Evolutionary conservation across 2,888 invertebrate species (phyloP).

Genomic region (Drosophila eohydei): DNA sequence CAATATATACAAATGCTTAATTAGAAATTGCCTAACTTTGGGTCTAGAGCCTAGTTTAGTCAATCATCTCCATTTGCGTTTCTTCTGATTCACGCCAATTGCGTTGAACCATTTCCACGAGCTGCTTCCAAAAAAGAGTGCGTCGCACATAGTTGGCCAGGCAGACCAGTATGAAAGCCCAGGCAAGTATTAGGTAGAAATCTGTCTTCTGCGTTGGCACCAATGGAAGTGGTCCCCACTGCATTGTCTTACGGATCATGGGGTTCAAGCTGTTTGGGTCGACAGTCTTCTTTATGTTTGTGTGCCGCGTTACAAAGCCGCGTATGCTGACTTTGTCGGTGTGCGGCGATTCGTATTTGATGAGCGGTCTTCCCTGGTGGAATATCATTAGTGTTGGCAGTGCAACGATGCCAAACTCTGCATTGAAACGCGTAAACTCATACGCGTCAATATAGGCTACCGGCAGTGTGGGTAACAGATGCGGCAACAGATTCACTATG

Average conservation of each 20-base stretch:
- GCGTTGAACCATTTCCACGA: constrained; percentile 93
- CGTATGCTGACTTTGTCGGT: constrained; percentile 93
- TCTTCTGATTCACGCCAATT: constrained; percentile 93
- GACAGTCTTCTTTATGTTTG: constrained; percentile 87
- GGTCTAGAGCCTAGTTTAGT: constrained; percentile 28
- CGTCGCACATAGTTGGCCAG: constrained; percentile 91
- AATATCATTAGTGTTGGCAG: constrained; percentile 95
- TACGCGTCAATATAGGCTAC: constrained; percentile 96
- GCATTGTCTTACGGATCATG: constrained; percentile 83
- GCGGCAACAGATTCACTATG: constrained; percentile 94
- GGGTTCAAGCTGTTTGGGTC: constrained; percentile 74
- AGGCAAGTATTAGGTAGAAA: constrained; percentile 92
- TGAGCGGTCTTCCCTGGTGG: constrained; percentile 91
- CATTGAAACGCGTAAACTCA: constrained; percentile 92
- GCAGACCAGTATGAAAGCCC: constrained; percentile 93
- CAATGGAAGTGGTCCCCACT: constrained; percentile 89
- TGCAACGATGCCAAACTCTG: constrained; percentile 95
- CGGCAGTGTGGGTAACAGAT: constrained; percentile 94
- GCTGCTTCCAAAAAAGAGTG: constrained; percentile 91
- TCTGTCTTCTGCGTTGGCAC: constrained; percentile 92
- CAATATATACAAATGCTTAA: constrained; percentile 24
- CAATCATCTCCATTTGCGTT: constrained; percentile 84
- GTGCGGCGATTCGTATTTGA: constrained; percentile 55
- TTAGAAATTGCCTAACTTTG: neutral
- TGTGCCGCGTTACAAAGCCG: constrained; percentile 91